A percentile compares a stretch with the other conserved stretches of the same genome.
These are phyloP conservation scores for Pseudopipra pipra DNA, from an alignment of 2,113 vertebrate species.

Conservation along the genomic window DNA sequence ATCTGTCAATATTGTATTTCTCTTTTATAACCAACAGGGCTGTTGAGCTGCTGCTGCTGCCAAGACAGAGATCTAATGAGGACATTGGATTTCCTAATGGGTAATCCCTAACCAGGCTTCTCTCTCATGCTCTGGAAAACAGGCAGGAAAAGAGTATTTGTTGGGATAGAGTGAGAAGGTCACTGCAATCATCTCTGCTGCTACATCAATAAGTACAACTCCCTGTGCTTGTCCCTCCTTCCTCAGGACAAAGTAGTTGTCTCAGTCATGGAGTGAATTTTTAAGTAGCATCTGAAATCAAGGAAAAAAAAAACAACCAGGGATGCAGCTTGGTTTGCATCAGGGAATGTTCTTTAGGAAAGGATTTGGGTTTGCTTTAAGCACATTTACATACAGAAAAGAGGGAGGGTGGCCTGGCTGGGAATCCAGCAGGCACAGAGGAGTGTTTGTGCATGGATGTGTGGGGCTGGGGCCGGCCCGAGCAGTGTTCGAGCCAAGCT, in stretches of 20 bases:
- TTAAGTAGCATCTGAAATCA: background rate
- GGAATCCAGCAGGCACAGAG: background rate
- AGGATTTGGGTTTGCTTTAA: background rate
- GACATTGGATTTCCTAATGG: constrained; percentile 30
- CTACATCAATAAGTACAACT: background rate
- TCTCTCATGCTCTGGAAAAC: background rate
- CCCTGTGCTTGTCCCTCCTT: background rate
- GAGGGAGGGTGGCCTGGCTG: background rate
- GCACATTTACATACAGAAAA: background rate
- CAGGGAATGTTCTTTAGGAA: background rate
- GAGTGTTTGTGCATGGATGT: too few species aligned
- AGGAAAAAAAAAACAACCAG: constrained; percentile 16
- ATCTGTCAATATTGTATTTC: background rate
- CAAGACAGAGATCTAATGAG: constrained; percentile 19
- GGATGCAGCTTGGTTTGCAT: background rate
- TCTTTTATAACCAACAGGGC: background rate
- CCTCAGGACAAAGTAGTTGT: constrained; percentile 12
- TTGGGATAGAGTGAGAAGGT: constrained; percentile 29
- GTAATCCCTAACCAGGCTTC: constrained; percentile 37
- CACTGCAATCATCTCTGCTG: constrained; percentile 45
- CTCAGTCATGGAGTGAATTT: background rate
- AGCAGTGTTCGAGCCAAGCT: rapidly evolving
- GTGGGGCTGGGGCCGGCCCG: background rate
- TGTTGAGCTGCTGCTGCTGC: background rate
- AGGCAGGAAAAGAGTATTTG: constrained; percentile 4